Conservation (phyloP, 1,140 invertebrate species). For the Brachionus asplanchnoidis region DNA sequence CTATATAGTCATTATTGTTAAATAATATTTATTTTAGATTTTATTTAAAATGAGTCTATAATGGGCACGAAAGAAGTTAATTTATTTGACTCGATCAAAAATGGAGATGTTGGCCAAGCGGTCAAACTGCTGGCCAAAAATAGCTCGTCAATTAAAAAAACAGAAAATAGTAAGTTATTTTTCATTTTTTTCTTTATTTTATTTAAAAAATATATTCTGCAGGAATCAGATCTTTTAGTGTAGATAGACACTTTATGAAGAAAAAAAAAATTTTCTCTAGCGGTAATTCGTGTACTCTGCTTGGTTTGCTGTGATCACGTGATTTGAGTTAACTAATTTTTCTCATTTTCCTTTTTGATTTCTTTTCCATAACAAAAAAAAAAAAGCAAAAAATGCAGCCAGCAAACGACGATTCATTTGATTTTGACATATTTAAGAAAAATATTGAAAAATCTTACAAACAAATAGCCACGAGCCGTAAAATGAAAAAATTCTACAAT, state of each 20-base stretch:
- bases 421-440: conserved; percentile 3
- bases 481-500: conserved; percentile 33
- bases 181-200: no score
- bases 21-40: background rate
- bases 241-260: background rate
- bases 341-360: background rate
- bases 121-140: background rate
- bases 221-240: conserved; percentile 13
- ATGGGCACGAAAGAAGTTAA: conserved; percentile 9
- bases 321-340: background rate
- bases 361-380: background rate
- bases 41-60: background rate
- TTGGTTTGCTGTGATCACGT: background rate
- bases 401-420: background rate
- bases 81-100: conserved; percentile 35
- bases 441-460: conserved; percentile 39
- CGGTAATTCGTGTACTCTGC: background rate
- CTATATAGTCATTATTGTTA: background rate
- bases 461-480: conserved; percentile 21
- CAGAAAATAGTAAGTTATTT: background rate
- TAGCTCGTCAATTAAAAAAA: conserved; percentile 2
- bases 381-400: background rate
- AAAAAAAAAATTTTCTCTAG: background rate
- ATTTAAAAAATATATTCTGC: background rate
- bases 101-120: background rate